Evolutionary conservation across 1,140 invertebrate genomes (phyloP).

Genomic region (Drosophila guanche): DNA sequence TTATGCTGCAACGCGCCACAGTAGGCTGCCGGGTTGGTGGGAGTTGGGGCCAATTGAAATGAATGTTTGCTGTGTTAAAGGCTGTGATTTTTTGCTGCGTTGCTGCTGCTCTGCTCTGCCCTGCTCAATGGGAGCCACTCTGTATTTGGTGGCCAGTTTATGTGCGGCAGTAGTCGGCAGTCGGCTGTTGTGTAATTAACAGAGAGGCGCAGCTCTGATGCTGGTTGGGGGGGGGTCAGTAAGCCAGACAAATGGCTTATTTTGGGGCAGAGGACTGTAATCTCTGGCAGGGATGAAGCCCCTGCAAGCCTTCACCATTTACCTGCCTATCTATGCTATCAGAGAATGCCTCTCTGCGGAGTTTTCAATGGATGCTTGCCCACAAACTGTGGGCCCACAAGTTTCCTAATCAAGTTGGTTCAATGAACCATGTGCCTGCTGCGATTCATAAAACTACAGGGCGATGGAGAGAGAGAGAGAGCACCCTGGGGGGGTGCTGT

Average conservation of each 20-base stretch:
- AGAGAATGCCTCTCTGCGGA: conserved; percentile 9
- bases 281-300: not conserved
- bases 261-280: conserved; percentile 44
- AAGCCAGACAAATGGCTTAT: conserved; percentile 76
- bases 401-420: conserved; percentile 31
- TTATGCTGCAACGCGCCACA: conserved; percentile 46
- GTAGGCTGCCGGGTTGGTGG: not conserved
- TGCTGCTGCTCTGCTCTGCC: not conserved
- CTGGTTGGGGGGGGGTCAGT: conserved; percentile 8
- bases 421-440: conserved; percentile 55
- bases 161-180: conserved; percentile 9
- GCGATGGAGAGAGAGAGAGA: not conserved
- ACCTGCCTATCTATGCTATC: conserved; percentile 8
- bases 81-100: conserved; percentile 53
- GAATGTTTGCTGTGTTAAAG: conserved; percentile 77
- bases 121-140: not conserved
- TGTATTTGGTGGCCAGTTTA: conserved; percentile 17
- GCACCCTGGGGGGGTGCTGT: conserved; percentile 15
- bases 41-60: conserved; percentile 61
- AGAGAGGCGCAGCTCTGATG: conserved; percentile 1
- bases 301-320: conserved; percentile 6
- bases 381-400: conserved; percentile 7
- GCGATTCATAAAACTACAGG: conserved; percentile 50
- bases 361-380: not conserved
- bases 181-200: conserved; percentile 43